These are phyloP conservation scores for Agapostemon virescens DNA, from an alignment of 2,888 invertebrate genomes.

Conservation along the genomic window DNA sequence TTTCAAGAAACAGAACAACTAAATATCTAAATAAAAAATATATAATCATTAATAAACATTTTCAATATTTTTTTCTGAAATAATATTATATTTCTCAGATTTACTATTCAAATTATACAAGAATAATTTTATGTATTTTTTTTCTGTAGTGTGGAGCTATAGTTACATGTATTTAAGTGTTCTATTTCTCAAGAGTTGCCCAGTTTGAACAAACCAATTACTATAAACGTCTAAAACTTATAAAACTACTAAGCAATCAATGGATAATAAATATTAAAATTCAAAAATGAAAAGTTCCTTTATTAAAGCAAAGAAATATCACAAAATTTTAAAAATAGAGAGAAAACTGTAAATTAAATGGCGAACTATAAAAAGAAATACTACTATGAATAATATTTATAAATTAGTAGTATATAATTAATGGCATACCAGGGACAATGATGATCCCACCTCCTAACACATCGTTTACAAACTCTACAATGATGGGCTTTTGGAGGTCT, in stretches of 20 bases:
- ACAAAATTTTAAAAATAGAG: neutral
- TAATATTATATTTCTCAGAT: neutral
- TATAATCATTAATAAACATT: neutral
- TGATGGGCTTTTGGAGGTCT: conserved; percentile 93
- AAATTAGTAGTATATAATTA: conserved; percentile 6
- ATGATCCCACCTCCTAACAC: conserved; percentile 91
- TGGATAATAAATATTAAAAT: conserved; percentile 20
- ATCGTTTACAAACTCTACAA: conserved; percentile 92
- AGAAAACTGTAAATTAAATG: neutral
- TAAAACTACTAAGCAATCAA: neutral
- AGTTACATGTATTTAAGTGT: neutral
- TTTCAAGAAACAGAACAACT: neutral
- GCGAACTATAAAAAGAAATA: conserved; percentile 7
- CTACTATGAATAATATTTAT: neutral
- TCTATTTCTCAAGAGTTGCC: neutral
- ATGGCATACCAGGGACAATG: conserved; percentile 88
- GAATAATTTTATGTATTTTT: neutral
- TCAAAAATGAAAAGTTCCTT: conserved; percentile 2
- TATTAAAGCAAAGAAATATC: conserved; percentile 20
- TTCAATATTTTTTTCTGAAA: neutral
- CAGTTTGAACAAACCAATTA: neutral
- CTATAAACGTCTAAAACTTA: neutral
- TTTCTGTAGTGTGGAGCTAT: neutral
- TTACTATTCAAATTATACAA: neutral
- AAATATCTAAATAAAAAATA: neutral